phyloP scores from a whole-genome alignment of 2,797 vertebrate genomes.

The Mionectes olivaceus region DNA sequence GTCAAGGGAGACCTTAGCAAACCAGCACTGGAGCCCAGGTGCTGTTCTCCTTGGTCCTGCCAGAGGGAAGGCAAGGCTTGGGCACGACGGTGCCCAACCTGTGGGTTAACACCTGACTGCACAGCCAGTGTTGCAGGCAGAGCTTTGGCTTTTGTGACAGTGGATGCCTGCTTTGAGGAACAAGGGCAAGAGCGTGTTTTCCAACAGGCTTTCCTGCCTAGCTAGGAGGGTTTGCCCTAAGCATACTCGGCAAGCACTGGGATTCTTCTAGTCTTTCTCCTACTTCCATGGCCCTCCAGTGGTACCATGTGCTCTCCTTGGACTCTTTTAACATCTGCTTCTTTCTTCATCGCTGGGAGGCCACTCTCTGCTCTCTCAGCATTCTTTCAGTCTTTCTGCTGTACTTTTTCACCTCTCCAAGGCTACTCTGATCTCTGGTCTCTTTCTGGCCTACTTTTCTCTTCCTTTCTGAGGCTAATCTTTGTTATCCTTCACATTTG shows the following conservation, averaged over 20 bases:
- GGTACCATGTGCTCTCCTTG: neutral
- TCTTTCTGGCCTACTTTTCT: neutral
- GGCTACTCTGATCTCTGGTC: neutral
- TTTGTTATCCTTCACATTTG: neutral
- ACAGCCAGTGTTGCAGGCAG: neutral
- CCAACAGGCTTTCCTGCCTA: neutral
- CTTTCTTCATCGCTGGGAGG: neutral
- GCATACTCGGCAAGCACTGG: neutral
- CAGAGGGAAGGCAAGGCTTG: neutral
- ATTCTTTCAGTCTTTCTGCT: neutral
- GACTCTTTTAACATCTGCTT: neutral
- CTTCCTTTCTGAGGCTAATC: neutral
- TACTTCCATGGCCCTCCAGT: neutral
- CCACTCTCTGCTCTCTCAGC: neutral
- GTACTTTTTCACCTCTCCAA: neutral
- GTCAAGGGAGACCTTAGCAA: neutral
- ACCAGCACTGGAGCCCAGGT: neutral
- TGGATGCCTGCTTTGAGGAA: neutral
- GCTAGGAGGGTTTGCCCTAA: neutral
- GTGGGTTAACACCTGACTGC: neutral
- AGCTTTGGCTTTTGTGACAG: neutral
- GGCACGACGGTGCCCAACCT: neutral
- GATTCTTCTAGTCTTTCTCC: neutral
- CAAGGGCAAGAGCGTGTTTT: neutral
- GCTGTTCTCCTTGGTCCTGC: neutral